These are phyloP conservation scores for Pristiophorus japonicus DNA, from an alignment of 2,113 vertebrate species.

Conservation along the genomic window DNA sequence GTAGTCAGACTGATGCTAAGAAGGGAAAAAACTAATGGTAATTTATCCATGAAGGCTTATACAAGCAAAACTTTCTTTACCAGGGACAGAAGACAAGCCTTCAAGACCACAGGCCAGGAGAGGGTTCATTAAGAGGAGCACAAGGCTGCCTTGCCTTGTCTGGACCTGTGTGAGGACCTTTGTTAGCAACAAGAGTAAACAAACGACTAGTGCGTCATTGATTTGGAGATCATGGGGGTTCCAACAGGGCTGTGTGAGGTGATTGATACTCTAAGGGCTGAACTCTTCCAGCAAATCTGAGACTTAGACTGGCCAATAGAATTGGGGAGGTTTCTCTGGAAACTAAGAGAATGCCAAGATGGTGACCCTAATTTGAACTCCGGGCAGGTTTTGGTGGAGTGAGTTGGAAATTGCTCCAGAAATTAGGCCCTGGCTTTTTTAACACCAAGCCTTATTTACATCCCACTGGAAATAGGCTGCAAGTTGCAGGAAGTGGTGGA, in stretches of 20 bases:
- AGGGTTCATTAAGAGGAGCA: background rate
- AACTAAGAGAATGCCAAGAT: background rate
- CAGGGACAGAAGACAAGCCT: background rate
- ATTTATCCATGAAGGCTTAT: background rate
- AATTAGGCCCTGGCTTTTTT: background rate
- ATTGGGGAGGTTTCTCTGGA: background rate
- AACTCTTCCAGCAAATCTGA: background rate
- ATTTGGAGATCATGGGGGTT: background rate
- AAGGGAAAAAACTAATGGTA: background rate
- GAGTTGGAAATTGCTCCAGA: background rate
- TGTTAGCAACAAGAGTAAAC: background rate
- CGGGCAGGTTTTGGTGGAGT: background rate
- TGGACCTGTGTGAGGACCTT: background rate
- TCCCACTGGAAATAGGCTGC: background rate
- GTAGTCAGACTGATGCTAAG: background rate
- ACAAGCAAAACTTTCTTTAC: background rate
- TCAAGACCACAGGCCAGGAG: background rate
- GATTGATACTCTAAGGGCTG: background rate
- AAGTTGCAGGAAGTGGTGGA: background rate
- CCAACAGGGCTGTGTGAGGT: background rate
- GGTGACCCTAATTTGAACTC: background rate
- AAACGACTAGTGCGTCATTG: background rate
- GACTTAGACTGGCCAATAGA: background rate
- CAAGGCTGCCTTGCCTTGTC: background rate
- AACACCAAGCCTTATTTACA: background rate